Evolutionary conservation across 2,113 vertebrate species (phyloP).

Genomic region (Chaetodon auriga): DNA sequence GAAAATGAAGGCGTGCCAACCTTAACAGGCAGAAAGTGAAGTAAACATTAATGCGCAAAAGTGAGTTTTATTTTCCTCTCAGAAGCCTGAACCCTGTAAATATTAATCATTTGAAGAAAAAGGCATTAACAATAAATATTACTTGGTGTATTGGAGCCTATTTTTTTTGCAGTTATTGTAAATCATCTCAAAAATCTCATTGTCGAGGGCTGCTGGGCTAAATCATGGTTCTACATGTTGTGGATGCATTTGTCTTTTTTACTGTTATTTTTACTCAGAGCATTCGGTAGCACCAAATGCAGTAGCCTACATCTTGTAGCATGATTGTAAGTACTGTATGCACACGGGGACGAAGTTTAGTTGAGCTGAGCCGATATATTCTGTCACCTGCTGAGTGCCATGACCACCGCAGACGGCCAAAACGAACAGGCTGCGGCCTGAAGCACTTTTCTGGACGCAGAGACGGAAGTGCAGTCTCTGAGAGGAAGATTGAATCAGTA

Average conservation of each 20-base stretch:
- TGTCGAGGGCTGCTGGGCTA: conserved; percentile 30
- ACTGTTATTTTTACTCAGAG: conserved; percentile 44
- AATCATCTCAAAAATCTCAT: conserved; percentile 2
- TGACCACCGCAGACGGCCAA: conserved; percentile 46
- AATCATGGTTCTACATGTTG: conserved; percentile 21
- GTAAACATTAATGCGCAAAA: conserved; percentile 2
- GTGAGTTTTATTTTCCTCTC: not conserved
- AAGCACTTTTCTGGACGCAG: conserved; percentile 49
- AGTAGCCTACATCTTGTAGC: conserved; percentile 58
- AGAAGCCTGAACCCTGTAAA: conserved; percentile 45
- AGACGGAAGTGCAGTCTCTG: conserved; percentile 1
- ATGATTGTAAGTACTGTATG: conserved; percentile 69
- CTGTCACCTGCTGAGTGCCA: conserved; percentile 50
- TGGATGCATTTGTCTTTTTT: conserved; percentile 33
- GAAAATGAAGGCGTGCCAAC: not conserved
- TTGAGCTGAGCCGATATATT: conserved; percentile 15
- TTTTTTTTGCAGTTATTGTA: conserved; percentile 10
- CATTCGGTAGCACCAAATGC: conserved; percentile 59
- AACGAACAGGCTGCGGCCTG: conserved; percentile 37
- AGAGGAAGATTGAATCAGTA: not conserved
- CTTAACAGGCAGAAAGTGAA: not conserved
- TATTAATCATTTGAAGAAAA: conserved; percentile 43
- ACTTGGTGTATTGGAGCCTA: not conserved
- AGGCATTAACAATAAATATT: not conserved
- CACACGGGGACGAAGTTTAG: conserved; percentile 40